A percentile compares a stretch with the other conserved stretches of the same genome.
phyloP scores from a whole-genome alignment of 2,888 invertebrate genomes.

The Pyralis farinalis region DNA sequence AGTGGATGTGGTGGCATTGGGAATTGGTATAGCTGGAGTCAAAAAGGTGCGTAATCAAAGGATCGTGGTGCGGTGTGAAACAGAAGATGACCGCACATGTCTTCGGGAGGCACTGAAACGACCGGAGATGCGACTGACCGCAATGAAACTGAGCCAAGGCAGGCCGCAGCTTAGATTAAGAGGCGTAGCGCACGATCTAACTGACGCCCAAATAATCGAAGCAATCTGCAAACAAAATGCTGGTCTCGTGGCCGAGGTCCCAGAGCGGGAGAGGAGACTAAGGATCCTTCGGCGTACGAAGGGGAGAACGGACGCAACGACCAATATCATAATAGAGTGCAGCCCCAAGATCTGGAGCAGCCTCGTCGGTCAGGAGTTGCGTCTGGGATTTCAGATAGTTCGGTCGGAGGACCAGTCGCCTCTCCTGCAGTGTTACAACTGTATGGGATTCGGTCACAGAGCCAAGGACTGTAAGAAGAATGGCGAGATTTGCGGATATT shows the following conservation, averaged over 20 bases:
- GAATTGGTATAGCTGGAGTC: background rate
- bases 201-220: background rate
- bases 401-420: background rate
- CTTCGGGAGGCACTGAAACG: background rate
- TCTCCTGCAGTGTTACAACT: background rate
- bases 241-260: background rate
- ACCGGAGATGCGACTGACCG: background rate
- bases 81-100: background rate
- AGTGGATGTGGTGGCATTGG: background rate
- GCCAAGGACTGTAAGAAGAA: background rate
- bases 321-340: background rate
- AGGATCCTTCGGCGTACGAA: too few species aligned
- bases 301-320: too few species aligned
- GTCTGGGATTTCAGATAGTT: background rate
- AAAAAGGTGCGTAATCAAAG: background rate
- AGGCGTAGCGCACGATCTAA: background rate
- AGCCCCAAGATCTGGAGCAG: background rate
- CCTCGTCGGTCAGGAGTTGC: background rate
- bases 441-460: conserved; percentile 1
- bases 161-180: background rate
- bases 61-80: background rate
- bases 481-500: background rate
- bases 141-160: background rate
- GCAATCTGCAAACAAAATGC: background rate
- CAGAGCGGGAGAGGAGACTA: too few species aligned